Base-by-base conservation (phyloP, 2,113 vertebrate genomes). In the Percina caprodes region DNA sequence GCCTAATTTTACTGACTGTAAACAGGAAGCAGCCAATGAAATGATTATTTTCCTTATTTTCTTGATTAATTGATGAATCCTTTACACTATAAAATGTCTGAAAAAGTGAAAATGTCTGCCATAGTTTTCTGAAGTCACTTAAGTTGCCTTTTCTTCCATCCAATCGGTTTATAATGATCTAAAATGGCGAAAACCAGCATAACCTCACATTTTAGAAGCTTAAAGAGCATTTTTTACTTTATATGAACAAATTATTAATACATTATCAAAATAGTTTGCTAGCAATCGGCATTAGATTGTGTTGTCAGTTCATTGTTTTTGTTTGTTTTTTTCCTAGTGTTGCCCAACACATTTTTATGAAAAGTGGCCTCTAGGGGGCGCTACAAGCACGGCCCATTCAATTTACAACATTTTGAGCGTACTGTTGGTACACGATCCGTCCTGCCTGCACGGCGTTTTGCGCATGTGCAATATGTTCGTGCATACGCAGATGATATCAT, bases 71-170 rank as follows among this genome's bases (percentile, higher is more conserved):
- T 4, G 15, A 46, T 26, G 10, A 71, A 15, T 61, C 13, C 12
- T 39, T 62, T 48, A 7, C 13, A 23, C 49, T n/a, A 54, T 69
- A 54, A 55, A 69, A 67, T 30, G 65, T 60, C 16, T 60, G 24
- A 30, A 59, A 59, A 30, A 16, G 24, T 30, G 24, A 30, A 3
- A 30, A 58, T 39, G 39, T 39, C 39, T 39, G 39, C 39, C 39
- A 26, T 56, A 39, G 56, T 23, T 16, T 58, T 30, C 5, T 26
- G 24, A 56, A 14, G 16, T 46, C 24, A 13, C 30, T 13, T 9
- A 19, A 19, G 9, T 23, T n/a, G 19, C 3, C 23, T 42, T 3
- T 42, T 42, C n/a, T n/a, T 16, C 12, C 9, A 0, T 30, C n/a
- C 19, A 55, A 0, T 61, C 15, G 51, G 5, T 23, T 67, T 58